Base-by-base conservation (phyloP, 2,888 invertebrate species). In the Pyralis farinalis region DNA sequence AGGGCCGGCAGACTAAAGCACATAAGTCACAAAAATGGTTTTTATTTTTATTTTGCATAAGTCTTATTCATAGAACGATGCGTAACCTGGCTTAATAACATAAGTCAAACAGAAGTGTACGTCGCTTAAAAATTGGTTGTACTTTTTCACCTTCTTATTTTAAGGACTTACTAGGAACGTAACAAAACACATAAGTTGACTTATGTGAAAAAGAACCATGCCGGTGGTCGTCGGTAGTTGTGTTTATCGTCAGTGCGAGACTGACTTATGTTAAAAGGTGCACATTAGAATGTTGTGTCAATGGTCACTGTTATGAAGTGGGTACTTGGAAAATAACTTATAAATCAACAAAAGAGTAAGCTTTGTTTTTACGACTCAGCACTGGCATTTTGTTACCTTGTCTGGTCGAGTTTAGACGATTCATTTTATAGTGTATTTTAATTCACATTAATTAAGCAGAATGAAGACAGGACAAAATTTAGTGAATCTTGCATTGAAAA, bases 231-330 rank as follows among this genome's bases (percentile, higher is more conserved):
- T 31, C 31, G 31, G 31, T 31, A 31, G 7, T 31, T 31, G 12
- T 31, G 31, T 12, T 31, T 11, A 31, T 31, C 12, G 31, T 31
- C 11, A 31, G 31, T 31, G 12, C 12, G 31, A 31, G 31, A 31
- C 31, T 31, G 31, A 31, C 31, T 31, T 31, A 31, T 31, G 31
- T 31, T 31, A 31, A 12, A 31, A 31, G 31, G 31, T 31, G 31
- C 31, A 31, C 31, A 31, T 31, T 31, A 12, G 31, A 31, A 31
- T 31, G 12, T 31, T 31, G 31, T 31, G 31, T 31, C 31, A 31
- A 31, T 11, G 31, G 31, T 31, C 12, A 31, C 12, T 31, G 31
- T 31, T 31, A 31, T 31, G 31, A 31, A 31, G 31, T 31, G 31
- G 11, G 31, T 31, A 31, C 12, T 31, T 31, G 8, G 31, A 31